Evolutionary conservation across 2,888 invertebrate species (phyloP).

Genomic region (Ectropis crepuscularia): DNA sequence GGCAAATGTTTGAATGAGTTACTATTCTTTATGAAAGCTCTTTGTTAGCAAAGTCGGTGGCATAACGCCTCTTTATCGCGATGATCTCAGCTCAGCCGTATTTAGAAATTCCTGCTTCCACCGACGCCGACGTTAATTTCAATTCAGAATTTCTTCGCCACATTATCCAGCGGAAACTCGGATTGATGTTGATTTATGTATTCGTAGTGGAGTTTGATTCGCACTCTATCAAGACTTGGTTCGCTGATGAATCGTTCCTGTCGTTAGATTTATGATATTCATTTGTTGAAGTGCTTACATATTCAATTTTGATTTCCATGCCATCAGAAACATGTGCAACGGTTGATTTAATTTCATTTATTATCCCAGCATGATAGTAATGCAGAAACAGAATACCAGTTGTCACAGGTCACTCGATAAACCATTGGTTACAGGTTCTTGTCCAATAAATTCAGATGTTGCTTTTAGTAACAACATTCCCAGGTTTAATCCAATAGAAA

Average conservation of each 20-base stretch:
- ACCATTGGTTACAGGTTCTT: slow-evolving; percentile 34
- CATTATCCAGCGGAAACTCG: slow-evolving; percentile 16
- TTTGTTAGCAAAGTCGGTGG: slow-evolving; percentile 17
- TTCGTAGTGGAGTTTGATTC: slow-evolving; percentile 17
- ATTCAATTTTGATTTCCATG: slow-evolving; percentile 25
- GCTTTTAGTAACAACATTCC: slow-evolving; percentile 39
- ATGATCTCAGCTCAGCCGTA: slow-evolving; percentile 26
- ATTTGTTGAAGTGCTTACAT: slow-evolving; percentile 17
- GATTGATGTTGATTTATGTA: slow-evolving; percentile 20
- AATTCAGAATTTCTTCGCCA: slow-evolving; percentile 25
- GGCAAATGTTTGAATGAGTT: slow-evolving; percentile 16
- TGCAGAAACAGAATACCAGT: slow-evolving; percentile 31
- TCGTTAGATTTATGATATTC: slow-evolving; percentile 32
- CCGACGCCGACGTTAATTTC: slow-evolving; percentile 15
- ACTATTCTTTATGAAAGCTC: slow-evolving; percentile 15
- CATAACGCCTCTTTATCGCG: slow-evolving; percentile 12
- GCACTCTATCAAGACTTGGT: slow-evolving; percentile 9
- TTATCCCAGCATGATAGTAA: slow-evolving; percentile 26
- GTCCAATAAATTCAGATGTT: slow-evolving; percentile 41
- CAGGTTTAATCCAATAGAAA: slow-evolving; percentile 35
- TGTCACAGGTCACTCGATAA: slow-evolving; percentile 38
- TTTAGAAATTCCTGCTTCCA: slow-evolving; percentile 25
- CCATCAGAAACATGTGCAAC: slow-evolving; percentile 31
- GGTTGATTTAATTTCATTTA: slow-evolving; percentile 32
- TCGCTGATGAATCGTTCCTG: slow-evolving; percentile 23